Conservation (phyloP, 2,113 vertebrate genomes). For the Macroglossus sobrinus region DNA sequence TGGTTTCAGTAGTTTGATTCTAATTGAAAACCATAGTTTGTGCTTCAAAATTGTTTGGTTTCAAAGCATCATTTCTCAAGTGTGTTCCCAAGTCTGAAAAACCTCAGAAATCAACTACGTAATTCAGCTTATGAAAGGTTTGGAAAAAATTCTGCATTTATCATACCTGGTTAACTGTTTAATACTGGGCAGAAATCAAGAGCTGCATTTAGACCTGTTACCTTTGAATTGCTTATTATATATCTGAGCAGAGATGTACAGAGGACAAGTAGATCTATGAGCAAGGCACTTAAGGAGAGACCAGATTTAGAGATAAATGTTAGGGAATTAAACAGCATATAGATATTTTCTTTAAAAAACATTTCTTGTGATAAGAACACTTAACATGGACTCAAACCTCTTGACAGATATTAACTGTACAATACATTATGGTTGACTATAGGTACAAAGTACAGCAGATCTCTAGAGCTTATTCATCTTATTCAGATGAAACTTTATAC, state of each 20-base stretch:
- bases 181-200: not conserved
- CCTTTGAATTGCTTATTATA: not conserved
- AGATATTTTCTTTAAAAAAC: not conserved
- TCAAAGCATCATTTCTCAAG: not conserved
- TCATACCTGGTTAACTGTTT: not conserved
- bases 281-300: not conserved
- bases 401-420: not conserved
- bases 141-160: not conserved
- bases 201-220: not conserved
- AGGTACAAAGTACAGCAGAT: not conserved
- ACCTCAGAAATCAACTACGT: not conserved
- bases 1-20: not conserved
- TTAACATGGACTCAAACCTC: not conserved
- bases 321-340: not conserved
- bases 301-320: not conserved
- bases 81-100: not conserved
- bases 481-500: not conserved
- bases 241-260: not conserved
- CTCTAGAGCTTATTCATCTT: not conserved
- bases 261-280: not conserved
- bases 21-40: not conserved
- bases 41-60: not conserved
- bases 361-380: not conserved
- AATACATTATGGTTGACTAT: not conserved
- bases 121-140: not conserved